These are phyloP conservation scores for Piliocolobus tephrosceles DNA, from an alignment of 2,113 vertebrate species.

Conservation along the genomic window DNA sequence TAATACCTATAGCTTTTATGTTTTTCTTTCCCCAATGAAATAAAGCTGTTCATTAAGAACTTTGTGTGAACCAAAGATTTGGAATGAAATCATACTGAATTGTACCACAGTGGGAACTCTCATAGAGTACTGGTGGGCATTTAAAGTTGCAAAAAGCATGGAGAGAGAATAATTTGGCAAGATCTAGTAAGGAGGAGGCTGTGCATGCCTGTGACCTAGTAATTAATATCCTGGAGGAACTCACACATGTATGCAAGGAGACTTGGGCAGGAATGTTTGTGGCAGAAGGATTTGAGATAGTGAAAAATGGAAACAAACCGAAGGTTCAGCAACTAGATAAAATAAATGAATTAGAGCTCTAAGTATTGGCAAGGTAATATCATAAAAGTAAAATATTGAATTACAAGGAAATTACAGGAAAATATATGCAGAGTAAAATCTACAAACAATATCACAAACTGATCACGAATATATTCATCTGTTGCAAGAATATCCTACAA, in stretches of 20 bases:
- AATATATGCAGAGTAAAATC: fast-evolving
- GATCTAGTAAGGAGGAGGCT: not conserved
- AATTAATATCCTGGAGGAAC: fast-evolving
- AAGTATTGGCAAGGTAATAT: not conserved
- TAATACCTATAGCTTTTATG: not conserved
- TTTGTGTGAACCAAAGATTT: not conserved
- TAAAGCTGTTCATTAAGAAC: not conserved
- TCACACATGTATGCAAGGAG: fast-evolving
- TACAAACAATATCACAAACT: fast-evolving
- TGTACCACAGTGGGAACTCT: not conserved
- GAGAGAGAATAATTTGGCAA: not conserved
- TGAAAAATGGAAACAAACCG: fast-evolving
- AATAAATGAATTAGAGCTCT: not conserved
- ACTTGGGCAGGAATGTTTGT: fast-evolving
- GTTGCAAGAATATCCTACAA: fast-evolving
- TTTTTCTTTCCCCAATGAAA: not conserved
- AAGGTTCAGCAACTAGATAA: not conserved
- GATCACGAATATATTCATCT: not conserved
- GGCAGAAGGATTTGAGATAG: fast-evolving
- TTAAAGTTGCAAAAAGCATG: too few species aligned
- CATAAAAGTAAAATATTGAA: not conserved
- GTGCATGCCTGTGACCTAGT: fast-evolving
- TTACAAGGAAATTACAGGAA: not conserved
- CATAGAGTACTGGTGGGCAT: fast-evolving
- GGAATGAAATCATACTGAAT: not conserved